phyloP scores from a whole-genome alignment of 2,888 invertebrate genomes.

The Amiota minor region DNA sequence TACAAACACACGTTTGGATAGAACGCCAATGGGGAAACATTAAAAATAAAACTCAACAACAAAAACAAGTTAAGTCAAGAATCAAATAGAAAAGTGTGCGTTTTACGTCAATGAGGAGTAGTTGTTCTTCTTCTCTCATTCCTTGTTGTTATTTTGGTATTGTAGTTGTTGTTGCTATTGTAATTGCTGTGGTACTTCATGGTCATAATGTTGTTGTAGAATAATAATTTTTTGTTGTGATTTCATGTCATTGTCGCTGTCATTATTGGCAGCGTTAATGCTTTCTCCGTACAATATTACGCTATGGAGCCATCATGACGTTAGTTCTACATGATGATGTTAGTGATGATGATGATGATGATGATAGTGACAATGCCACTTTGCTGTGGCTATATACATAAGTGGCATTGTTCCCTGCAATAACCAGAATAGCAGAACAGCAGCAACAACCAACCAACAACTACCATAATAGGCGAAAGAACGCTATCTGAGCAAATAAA shows the following conservation, averaged over 20 bases:
- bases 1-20: too few relatives aligned
- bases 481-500: slow-evolving; percentile 1
- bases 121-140: neutral
- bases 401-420: neutral
- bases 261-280: neutral
- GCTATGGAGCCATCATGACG: too few relatives aligned
- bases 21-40: too few relatives aligned
- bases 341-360: neutral
- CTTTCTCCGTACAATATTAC: neutral
- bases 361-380: neutral
- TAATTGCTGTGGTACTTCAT: neutral
- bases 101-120: neutral
- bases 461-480: neutral
- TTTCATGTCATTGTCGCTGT: neutral
- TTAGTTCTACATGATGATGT: neutral
- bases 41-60: too few relatives aligned
- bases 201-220: neutral
- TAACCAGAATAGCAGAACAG: neutral
- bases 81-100: too few relatives aligned
- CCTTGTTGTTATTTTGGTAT: neutral
- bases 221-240: neutral
- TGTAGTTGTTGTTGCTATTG: neutral
- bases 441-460: neutral
- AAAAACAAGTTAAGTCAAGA: too few relatives aligned
- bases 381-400: too few relatives aligned